Percentiles rank a stretch among this genome's conserved stretches.
phyloP scores from a whole-genome alignment of 2,113 vertebrate genomes.

The Ceratotherium simum region DNA sequence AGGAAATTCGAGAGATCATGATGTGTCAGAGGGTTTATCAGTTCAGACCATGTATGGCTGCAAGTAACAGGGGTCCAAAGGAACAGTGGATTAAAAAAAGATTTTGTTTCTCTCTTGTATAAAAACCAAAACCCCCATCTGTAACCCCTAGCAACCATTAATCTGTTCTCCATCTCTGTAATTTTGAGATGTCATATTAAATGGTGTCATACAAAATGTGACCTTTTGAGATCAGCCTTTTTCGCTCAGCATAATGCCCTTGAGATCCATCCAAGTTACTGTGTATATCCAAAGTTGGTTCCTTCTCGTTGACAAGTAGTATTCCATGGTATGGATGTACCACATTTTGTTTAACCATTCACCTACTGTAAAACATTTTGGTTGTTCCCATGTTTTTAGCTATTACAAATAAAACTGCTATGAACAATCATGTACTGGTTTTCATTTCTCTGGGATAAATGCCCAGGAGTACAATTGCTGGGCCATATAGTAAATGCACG shows the following conservation, averaged over 20 bases:
- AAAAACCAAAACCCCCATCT: not conserved
- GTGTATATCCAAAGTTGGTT: too few relatives aligned
- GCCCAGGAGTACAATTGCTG: not conserved
- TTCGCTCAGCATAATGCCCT: too few relatives aligned
- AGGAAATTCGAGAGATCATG: not conserved
- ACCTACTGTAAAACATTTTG: not conserved
- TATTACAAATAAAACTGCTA: not conserved
- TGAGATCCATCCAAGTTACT: too few relatives aligned
- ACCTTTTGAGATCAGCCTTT: too few relatives aligned
- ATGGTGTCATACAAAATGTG: too few relatives aligned
- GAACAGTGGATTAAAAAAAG: not conserved
- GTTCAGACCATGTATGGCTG: not conserved
- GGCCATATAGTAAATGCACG: not conserved
- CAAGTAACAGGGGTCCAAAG: not conserved
- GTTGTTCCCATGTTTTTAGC: not conserved
- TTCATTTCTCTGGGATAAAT: not conserved
- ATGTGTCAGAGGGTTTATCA: not conserved
- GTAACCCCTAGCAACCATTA: not conserved
- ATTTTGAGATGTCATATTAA: too few relatives aligned
- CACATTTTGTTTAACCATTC: not conserved
- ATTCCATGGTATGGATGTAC: not conserved
- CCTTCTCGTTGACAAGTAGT: not conserved
- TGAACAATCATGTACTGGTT: not conserved
- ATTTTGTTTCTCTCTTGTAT: not conserved
- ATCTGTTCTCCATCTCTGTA: too few relatives aligned